Conservation (phyloP, 2,888 invertebrate genomes). For the Melikaiella ostensackeni region DNA sequence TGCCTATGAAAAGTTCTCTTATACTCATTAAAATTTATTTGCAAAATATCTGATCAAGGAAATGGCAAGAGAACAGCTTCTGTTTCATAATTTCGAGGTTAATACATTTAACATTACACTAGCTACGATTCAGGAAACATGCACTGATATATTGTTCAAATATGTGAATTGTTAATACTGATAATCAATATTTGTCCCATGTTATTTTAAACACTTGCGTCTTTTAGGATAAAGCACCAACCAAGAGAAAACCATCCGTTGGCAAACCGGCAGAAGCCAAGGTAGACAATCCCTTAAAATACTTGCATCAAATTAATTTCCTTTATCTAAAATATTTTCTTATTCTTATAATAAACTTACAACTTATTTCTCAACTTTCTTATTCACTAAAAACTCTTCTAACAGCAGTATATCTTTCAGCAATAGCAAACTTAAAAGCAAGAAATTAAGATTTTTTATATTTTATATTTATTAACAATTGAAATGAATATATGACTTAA, state of each 20-base stretch:
- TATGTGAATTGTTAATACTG: not conserved
- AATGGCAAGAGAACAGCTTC: not conserved
- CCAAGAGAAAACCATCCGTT: conserved; percentile 53
- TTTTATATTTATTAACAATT: no score
- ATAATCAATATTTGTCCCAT: not conserved
- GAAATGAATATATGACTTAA: no score
- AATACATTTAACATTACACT: not conserved
- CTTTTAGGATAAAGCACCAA: conserved; percentile 51
- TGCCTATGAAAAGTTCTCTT: no score
- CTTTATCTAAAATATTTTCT: not conserved
- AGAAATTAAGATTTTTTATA: no score
- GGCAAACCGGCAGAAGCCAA: conserved; percentile 54
- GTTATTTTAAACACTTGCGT: conserved; percentile 1
- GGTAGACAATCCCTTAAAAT: conserved; percentile 45
- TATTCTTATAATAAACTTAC: no score
- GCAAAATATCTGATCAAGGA: not conserved
- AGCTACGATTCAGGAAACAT: not conserved
- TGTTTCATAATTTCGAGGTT: not conserved
- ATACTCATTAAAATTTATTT: no score
- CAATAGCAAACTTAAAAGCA: not conserved
- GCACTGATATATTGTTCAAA: not conserved
- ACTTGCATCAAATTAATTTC: not conserved
- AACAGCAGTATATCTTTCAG: not conserved
- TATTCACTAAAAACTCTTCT: not conserved
- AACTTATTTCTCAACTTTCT: not conserved